Evolutionary conservation across 2,888 invertebrate species (phyloP).

Genomic region (Athripsodes cinereus): DNA sequence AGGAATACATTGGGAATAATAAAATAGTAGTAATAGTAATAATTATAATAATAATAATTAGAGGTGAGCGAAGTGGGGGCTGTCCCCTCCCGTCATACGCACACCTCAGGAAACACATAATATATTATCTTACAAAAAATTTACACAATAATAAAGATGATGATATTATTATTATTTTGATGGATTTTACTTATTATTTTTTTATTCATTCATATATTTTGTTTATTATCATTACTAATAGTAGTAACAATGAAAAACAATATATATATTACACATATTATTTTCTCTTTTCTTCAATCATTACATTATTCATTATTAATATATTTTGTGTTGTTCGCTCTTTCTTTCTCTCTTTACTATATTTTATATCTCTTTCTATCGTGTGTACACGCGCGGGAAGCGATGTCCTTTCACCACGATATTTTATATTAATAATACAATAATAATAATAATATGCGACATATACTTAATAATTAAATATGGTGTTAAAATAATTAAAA

Average conservation of each 20-base stretch:
- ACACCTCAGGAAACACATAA: conserved; percentile 8
- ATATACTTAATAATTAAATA: conserved; percentile 30
- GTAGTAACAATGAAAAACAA: too few species aligned
- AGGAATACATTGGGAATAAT: conserved; percentile 1
- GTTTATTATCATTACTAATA: too few species aligned
- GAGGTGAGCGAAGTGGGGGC: not conserved
- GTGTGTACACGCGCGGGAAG: too few species aligned
- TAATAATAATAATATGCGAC: conserved; percentile 6
- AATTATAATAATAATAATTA: not conserved
- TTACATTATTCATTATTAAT: too few species aligned
- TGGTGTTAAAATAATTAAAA: conserved; percentile 33
- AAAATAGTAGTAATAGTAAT: not conserved
- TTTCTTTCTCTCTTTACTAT: conserved; percentile 24
- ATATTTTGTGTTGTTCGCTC: too few species aligned
- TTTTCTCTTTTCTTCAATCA: too few species aligned
- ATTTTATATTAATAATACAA: too few species aligned
- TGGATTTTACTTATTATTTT: not conserved
- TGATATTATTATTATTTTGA: conserved; percentile 7
- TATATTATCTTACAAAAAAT: conserved; percentile 28
- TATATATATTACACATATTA: too few species aligned
- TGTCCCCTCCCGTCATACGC: not conserved
- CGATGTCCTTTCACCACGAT: too few species aligned
- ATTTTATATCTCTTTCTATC: conserved; percentile 22
- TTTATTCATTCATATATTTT: too few species aligned
- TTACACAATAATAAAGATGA: conserved; percentile 23